A percentile compares a stretch with the other conserved stretches of the same genome.
phyloP scores from a whole-genome alignment of 2,888 invertebrate species.

The Ecdyonurus torrentis region DNA sequence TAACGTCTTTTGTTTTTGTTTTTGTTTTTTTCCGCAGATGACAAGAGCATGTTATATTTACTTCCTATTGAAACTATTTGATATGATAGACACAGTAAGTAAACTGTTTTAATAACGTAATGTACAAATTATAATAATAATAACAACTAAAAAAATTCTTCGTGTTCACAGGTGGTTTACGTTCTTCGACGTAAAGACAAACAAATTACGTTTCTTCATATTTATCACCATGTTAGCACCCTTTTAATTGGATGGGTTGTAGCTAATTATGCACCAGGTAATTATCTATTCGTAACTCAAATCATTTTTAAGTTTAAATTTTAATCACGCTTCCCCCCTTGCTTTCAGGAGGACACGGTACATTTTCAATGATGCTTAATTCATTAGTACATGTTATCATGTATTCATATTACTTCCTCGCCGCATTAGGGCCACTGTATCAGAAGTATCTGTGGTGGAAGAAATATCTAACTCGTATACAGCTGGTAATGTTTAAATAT shows the following conservation, averaged over 20 bases:
- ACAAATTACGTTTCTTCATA: not conserved
- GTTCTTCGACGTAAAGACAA: not conserved
- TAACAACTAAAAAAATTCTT: not conserved
- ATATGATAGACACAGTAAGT: slow-evolving; percentile 50
- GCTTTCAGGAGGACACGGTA: slow-evolving; percentile 10
- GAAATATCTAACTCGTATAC: slow-evolving; percentile 10
- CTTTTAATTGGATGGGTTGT: not conserved
- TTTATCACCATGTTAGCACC: not conserved
- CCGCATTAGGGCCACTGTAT: slow-evolving; percentile 9
- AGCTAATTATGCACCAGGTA: slow-evolving; percentile 2
- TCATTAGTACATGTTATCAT: slow-evolving; percentile 10
- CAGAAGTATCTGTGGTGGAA: slow-evolving; percentile 11
- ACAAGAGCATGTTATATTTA: slow-evolving; percentile 48
- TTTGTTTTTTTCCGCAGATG: slow-evolving; percentile 5
- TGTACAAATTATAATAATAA: not conserved
- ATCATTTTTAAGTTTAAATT: too few species aligned
- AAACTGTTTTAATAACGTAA: not conserved
- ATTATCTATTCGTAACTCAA: not conserved
- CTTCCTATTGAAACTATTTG: slow-evolving; percentile 62
- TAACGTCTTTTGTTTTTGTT: too few species aligned
- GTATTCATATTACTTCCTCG: slow-evolving; percentile 11
- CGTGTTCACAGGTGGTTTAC: not conserved
- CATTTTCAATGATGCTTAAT: slow-evolving; percentile 8
- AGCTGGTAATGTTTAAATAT: too few species aligned
- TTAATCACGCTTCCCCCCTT: too few species aligned